Base-by-base conservation (phyloP, 2,888 invertebrate genomes). In the Chironomus tentans region DNA sequence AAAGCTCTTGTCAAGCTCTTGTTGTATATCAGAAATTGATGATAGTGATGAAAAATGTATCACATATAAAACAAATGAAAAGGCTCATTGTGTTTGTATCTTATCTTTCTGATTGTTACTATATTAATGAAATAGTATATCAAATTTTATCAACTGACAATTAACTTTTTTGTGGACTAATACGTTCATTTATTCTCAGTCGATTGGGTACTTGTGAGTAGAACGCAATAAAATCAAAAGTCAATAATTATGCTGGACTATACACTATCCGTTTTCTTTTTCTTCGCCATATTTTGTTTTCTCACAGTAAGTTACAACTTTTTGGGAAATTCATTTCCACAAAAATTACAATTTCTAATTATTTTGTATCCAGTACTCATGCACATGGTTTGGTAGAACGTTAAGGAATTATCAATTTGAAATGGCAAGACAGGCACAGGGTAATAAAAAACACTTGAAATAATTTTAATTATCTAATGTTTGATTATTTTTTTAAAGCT, bases 201-300 rank as follows among this genome's bases (percentile, higher is more conserved):
- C 38, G 38, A 38, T 38, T 38, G 38, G 10, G 38, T 38, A 38
- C 56, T 56, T 56, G 65, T 24, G 21, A 22, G 18, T n/a, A 21
- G 65, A 65, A 21, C 18, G 65, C 65, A 12, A 13, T 18, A 21
- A 22, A 24, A 65, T 22, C 13, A 22, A 5, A 65, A 18, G 21
- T 18, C 18, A 15, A 56, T 18, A 56, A 56, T 56, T 56, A 68
- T 68, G 68, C n/a, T 22, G 10, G 68, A 68, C 28, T 15, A 15
- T 15, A 38, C 24, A 68, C 47, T 70, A 13, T 15, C 18, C 13
- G 21, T 70, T 48, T 18, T 70, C 18, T 70, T 70, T 22, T 70
- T 70, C 48, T 46, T 70, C 10, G 47, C 21, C 18, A 70, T 70
- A 18, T 70, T 70, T 48, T 70, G 70, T 28, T 70, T 70, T 48